phyloP scores from a whole-genome alignment of 2,113 vertebrate species.

The Pterocles orientalis region DNA sequence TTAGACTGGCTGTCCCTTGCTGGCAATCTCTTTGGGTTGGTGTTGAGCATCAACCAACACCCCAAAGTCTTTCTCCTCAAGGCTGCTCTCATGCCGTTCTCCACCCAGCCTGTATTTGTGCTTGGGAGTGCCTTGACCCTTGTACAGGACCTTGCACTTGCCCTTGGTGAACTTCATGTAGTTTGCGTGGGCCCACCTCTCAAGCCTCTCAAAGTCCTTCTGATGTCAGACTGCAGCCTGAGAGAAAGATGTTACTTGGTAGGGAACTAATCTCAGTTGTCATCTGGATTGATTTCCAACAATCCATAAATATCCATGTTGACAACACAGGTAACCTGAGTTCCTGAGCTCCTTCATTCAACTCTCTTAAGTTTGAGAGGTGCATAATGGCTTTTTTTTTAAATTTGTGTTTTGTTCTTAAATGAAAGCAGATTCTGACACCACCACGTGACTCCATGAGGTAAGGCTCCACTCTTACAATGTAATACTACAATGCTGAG shows the following conservation, averaged over 20 bases:
- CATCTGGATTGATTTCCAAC: background rate
- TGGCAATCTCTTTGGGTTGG: background rate
- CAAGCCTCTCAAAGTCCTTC: no score
- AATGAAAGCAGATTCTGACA: background rate
- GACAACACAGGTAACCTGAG: background rate
- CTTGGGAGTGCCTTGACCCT: no score
- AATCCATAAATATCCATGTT: background rate
- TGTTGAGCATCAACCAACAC: background rate
- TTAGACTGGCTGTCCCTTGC: background rate
- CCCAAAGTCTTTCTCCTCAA: no score
- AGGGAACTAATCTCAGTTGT: background rate
- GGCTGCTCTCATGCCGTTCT: no score
- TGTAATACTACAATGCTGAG: background rate
- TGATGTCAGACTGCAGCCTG: background rate
- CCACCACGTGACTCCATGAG: background rate
- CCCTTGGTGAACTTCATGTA: no score
- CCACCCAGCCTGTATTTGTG: no score
- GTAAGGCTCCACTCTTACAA: background rate
- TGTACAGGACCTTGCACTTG: no score
- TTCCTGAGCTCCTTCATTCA: background rate
- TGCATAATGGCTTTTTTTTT: background rate
- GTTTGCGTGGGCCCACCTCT: no score
- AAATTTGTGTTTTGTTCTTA: background rate
- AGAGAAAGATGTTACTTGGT: background rate
- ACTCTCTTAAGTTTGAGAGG: background rate